These are phyloP conservation scores for Cremastobaeus sp. DNA, from an alignment of 2,888 invertebrate genomes.

Conservation along the genomic window DNA sequence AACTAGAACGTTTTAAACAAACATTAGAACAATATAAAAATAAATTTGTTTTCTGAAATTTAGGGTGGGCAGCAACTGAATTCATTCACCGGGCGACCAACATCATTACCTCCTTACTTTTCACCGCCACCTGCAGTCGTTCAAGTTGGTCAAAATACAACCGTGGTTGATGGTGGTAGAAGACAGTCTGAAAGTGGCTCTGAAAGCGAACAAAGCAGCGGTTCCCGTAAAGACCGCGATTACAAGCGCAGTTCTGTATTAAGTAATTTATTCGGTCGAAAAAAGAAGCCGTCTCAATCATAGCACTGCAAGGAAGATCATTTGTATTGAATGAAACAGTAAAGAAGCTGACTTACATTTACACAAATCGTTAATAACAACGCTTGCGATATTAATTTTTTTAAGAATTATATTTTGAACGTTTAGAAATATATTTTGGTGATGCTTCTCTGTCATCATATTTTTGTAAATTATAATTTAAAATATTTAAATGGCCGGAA, in stretches of 20 bases:
- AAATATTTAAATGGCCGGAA: conserved; percentile 11
- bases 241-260: conserved; percentile 75
- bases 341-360: too few species aligned
- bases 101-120: conserved; percentile 78
- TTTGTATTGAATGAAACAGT: background rate
- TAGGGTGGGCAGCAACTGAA: conserved; percentile 70
- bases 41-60: too few species aligned
- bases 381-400: background rate
- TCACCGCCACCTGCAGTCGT: conserved; percentile 76
- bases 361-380: conserved; percentile 4
- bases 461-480: conserved; percentile 33
- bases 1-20: too few species aligned
- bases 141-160: conserved; percentile 68
- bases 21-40: background rate
- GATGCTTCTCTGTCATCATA: conserved; percentile 14
- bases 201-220: conserved; percentile 77
- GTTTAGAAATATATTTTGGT: conserved; percentile 20
- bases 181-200: conserved; percentile 77
- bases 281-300: conserved; percentile 76
- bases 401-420: conserved; percentile 16
- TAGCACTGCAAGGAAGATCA: conserved; percentile 62
- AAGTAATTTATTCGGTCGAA: conserved; percentile 73
- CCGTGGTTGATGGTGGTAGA: conserved; percentile 70
- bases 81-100: conserved; percentile 74
- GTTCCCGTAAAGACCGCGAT: conserved; percentile 75